phyloP scores from a whole-genome alignment of 1,140 invertebrate genomes.

The Artemia franciscana region DNA sequence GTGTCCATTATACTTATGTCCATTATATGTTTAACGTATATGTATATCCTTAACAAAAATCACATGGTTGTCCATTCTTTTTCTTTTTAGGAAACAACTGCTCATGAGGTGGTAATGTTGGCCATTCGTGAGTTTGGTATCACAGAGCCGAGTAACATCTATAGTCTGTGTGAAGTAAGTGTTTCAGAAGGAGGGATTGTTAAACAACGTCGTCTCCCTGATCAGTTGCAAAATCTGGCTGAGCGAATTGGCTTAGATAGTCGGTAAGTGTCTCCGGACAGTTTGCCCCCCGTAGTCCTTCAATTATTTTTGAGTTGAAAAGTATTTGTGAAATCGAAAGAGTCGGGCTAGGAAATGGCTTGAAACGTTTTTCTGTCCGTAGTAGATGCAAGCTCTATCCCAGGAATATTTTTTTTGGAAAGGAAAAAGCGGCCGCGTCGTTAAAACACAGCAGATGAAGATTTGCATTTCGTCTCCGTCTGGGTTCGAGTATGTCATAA shows the following conservation, averaged over 20 bases:
- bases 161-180: slow-evolving; percentile 82
- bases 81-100: slow-evolving; percentile 56
- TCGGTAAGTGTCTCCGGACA: slow-evolving; percentile 15
- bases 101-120: slow-evolving; percentile 92
- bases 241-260: slow-evolving; percentile 67
- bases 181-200: slow-evolving; percentile 82
- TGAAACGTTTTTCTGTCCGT: slow-evolving; percentile 10
- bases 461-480: too few relatives aligned
- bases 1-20: too few relatives aligned
- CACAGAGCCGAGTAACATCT: slow-evolving; percentile 71
- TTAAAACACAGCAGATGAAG: too few relatives aligned
- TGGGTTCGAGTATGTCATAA: too few relatives aligned
- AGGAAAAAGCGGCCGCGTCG: too few relatives aligned
- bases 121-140: slow-evolving; percentile 90
- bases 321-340: neutral
- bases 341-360: neutral
- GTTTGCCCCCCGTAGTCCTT: neutral
- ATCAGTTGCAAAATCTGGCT: slow-evolving; percentile 81
- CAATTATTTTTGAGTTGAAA: neutral
- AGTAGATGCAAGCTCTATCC: too few relatives aligned
- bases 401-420: too few relatives aligned
- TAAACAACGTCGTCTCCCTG: slow-evolving; percentile 81
- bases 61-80: too few relatives aligned
- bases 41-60: too few relatives aligned
- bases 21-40: too few relatives aligned